Evolutionary conservation across 2,113 vertebrate species (phyloP), one percentile per base, ranked within the genome.

Genomic region (Xiphophorus couchianus): DNA sequence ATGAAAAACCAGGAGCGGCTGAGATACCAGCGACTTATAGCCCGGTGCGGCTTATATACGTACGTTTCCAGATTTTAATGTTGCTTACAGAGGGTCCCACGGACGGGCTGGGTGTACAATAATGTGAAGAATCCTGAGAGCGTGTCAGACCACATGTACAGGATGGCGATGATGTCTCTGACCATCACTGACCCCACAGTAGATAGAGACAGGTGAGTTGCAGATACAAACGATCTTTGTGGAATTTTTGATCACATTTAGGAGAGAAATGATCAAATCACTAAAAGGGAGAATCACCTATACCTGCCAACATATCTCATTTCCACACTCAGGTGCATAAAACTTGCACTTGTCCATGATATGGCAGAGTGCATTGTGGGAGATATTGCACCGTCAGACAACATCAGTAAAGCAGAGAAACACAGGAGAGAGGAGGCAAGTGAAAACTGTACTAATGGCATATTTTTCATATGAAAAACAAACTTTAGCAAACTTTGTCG

Each of bases 331-430:
- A 99, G 98, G 85, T 99, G 97, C 80, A 91, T 99, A 74, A 97
- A 96, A 74, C 85, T 99, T 84, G 96, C 98, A 80, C 91, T 99
- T 78, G 96, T 98, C 84, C 98, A 99, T 3, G 98, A 99, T 90
- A 96, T 99, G 96, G 98, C 98, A 83, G 98, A 99, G 80, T 97
- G 97, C 91, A 98, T 99, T 83, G 98, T 98, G 85, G 98, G 98
- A 90, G 98, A 99, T 86, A 98, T 99, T 73, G 95, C 98, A 64
- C 98, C 98, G n/a, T 92, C 95, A 68, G 98, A 99, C 92, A 99
- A 98, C 67, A 27, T 99, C 81, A 96, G 96, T 78, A 99, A 98
- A 93, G 94, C 94, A 77, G 98, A 99, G 89, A 99, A 99, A 76
- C 97, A 97, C 92, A 94, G 93, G 65, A 90, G 95, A 90, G 98